phyloP scores from a whole-genome alignment of 2,113 vertebrate genomes.

The Equus przewalskii region DNA sequence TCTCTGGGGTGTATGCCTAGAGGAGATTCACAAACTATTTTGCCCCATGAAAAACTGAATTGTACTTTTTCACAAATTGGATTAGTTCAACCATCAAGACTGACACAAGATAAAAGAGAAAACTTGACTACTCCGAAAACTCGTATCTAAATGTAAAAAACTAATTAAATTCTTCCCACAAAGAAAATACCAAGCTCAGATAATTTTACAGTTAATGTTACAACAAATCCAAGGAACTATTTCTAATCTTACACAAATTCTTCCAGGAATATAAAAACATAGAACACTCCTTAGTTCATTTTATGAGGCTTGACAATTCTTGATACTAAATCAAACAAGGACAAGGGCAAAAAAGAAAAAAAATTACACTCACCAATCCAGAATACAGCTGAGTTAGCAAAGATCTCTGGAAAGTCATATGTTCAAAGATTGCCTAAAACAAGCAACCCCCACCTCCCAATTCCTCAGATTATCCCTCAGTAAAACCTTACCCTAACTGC shows the following conservation, averaged over 20 bases:
- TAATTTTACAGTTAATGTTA: background rate
- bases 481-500: background rate
- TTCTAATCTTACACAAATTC: background rate
- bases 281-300: background rate
- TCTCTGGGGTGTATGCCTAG: background rate
- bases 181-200: background rate
- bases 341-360: background rate
- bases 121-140: background rate
- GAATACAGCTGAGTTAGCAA: background rate
- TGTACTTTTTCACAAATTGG: background rate
- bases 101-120: background rate
- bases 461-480: background rate
- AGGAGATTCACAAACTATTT: background rate
- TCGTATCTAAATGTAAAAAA: background rate
- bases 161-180: background rate
- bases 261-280: background rate
- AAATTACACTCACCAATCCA: background rate
- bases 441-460: background rate
- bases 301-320: background rate
- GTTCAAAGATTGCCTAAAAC: background rate
- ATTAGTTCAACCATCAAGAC: background rate
- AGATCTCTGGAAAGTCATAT: background rate
- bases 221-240: background rate
- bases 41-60: background rate
- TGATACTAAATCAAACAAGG: background rate